A percentile compares a stretch with the other conserved stretches of the same genome.
phyloP scores from a whole-genome alignment of 2,888 invertebrate species.

The Acronicta alni region DNA sequence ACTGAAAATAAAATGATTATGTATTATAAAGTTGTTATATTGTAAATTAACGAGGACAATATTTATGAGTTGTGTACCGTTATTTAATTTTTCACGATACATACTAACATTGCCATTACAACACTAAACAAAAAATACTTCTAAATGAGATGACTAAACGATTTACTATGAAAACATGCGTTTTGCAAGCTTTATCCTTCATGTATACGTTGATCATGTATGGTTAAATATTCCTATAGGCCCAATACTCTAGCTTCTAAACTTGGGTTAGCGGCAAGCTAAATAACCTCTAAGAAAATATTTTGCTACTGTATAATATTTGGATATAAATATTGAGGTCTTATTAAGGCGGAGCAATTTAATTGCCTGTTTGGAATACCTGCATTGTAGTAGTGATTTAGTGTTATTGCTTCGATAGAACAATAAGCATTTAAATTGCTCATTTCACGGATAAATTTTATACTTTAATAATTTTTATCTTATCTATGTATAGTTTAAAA shows the following conservation, averaged over 20 bases:
- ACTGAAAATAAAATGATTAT: not conserved
- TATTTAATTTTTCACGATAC: constrained; percentile 29
- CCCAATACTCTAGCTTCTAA: constrained; percentile 30
- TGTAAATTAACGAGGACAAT: constrained; percentile 2
- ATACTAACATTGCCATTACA: constrained; percentile 17
- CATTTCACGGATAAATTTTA: constrained; percentile 13
- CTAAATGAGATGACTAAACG: constrained; percentile 55
- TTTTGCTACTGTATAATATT: constrained; percentile 28
- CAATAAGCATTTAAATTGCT: not conserved
- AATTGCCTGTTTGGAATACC: not conserved
- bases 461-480: constrained; percentile 8
- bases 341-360: not conserved
- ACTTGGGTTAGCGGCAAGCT: constrained; percentile 38
- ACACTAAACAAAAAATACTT: constrained; percentile 42
- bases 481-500: constrained; percentile 12
- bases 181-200: constrained; percentile 12
- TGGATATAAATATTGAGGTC: constrained; percentile 24
- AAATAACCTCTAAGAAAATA: constrained; percentile 30
- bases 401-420: not conserved
- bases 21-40: not conserved
- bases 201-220: constrained; percentile 5
- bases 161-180: constrained; percentile 35
- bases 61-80: constrained; percentile 5
- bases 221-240: constrained; percentile 9
- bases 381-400: not conserved